Evolutionary conservation across 2,888 invertebrate species (phyloP), one percentile per base, ranked within the genome.

Genomic region (Plebejus melissa): DNA sequence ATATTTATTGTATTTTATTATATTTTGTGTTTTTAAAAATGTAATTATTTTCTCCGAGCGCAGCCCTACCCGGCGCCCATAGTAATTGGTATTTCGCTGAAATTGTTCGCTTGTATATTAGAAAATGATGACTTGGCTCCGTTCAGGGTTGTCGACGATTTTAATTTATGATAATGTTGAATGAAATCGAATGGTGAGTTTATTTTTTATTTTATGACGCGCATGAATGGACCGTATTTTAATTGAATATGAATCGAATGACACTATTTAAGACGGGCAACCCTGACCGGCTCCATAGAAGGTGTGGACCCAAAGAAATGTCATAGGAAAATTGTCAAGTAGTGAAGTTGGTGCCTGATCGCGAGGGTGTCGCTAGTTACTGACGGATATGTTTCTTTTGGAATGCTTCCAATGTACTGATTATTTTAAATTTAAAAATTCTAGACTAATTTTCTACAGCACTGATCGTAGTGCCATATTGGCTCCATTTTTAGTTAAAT

Each of bases 391-490:
- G 32, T 86, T 86, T 85, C 82, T 85, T 84, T 87, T 89, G 90
- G 89, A 90, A 83, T 81, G 82, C 84, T 87, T 91, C 90, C 92
- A 90, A 90, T 86, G 93, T 90, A 93, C 93, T 93, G 93, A 93
- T 92, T 91, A 88, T 88, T 85, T 86, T 84, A 84, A 87, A 86
- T 86, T 86, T 77, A 75, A 84, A 86, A 86, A 80, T 84, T 54
- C 46, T 91, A 91, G 90, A 85, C 72, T 90, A 89, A 91, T 92
- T 88, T 87, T 84, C 85, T 84, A 79, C 88, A 87, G 93, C 93
- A 93, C 93, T 93, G 93, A 93, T 82, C 75, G 82, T 84, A 91
- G 93, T 93, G 93, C 93, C 93, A 93, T 93, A 91, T 90, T 91
- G 92, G 93, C 90, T 90, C 87, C 87, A 86, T 87, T 85, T 86